A percentile compares a stretch with the other conserved stretches of the same genome.
Conservation (phyloP, 2,888 invertebrate species). For the Polyommatus iphigenia region DNA sequence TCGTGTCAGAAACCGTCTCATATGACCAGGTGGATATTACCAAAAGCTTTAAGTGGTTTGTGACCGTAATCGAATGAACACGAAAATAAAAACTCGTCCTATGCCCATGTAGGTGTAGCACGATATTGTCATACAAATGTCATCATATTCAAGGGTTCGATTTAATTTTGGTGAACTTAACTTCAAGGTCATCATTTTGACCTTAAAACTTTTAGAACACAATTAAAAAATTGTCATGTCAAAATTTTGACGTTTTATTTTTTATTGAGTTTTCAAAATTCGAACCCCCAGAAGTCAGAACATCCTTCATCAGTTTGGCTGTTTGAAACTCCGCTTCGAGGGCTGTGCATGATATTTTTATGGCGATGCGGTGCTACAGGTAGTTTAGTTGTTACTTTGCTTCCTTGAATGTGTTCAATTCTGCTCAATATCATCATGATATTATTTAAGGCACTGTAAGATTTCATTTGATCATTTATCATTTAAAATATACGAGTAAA, state of each 20-base stretch:
- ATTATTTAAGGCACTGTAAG: slow-evolving; percentile 37
- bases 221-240: background rate
- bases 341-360: background rate
- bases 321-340: no score
- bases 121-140: background rate
- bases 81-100: slow-evolving; percentile 28
- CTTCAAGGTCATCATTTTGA: background rate
- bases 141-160: background rate
- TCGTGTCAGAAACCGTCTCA: background rate
- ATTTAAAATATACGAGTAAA: slow-evolving; percentile 25
- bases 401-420: slow-evolving; percentile 74
- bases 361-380: background rate
- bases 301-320: no score
- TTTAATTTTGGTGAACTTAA: background rate
- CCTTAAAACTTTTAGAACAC: background rate
- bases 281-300: no score
- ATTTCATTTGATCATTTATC: slow-evolving; percentile 32
- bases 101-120: slow-evolving; percentile 11
- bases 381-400: slow-evolving; percentile 52
- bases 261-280: background rate
- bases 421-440: slow-evolving; percentile 60
- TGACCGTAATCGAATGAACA: slow-evolving; percentile 11
- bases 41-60: slow-evolving; percentile 26
- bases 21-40: slow-evolving; percentile 12
- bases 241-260: background rate